These are phyloP conservation scores for Harpalus rubripes DNA, from an alignment of 2,888 invertebrate genomes.

Conservation along the genomic window DNA sequence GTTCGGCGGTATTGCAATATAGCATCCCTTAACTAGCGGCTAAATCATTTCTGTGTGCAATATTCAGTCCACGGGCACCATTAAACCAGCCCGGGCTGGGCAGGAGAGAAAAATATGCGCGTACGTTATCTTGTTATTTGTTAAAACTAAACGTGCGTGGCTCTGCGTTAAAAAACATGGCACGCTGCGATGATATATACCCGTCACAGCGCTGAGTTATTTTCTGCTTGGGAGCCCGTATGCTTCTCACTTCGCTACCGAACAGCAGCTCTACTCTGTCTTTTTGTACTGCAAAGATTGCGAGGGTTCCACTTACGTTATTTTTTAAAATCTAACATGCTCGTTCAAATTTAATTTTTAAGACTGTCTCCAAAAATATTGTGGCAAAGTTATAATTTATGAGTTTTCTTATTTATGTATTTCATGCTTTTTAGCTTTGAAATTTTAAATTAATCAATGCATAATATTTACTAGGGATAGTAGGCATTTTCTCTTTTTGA, in stretches of 20 bases:
- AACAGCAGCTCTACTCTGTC: no score
- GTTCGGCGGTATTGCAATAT: slow-evolving; percentile 7
- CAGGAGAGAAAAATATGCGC: slow-evolving; percentile 37
- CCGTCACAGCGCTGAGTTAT: slow-evolving; percentile 62
- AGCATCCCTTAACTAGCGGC: slow-evolving; percentile 19
- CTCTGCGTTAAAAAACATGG: slow-evolving; percentile 54
- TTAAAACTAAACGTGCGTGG: slow-evolving; percentile 61
- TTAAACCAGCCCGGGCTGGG: slow-evolving; percentile 21
- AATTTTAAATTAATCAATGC: no score
- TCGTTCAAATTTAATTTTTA: no score
- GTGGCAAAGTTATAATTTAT: no score
- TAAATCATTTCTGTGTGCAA: slow-evolving; percentile 40
- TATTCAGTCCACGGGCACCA: slow-evolving; percentile 49
- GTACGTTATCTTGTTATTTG: slow-evolving; percentile 64
- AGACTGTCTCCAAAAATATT: no score
- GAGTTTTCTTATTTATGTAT: no score
- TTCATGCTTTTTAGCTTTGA: no score
- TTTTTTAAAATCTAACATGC: no score
- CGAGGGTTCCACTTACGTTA: no score
- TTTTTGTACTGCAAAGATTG: no score
- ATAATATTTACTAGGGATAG: no score
- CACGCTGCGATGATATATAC: slow-evolving; percentile 60
- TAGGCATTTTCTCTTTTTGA: no score
- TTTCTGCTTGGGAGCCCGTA: slow-evolving; percentile 46
- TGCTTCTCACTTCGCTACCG: not conserved